These are phyloP conservation scores for Pogona vitticeps DNA, from an alignment of 2,113 vertebrate genomes.

Conservation along the genomic window DNA sequence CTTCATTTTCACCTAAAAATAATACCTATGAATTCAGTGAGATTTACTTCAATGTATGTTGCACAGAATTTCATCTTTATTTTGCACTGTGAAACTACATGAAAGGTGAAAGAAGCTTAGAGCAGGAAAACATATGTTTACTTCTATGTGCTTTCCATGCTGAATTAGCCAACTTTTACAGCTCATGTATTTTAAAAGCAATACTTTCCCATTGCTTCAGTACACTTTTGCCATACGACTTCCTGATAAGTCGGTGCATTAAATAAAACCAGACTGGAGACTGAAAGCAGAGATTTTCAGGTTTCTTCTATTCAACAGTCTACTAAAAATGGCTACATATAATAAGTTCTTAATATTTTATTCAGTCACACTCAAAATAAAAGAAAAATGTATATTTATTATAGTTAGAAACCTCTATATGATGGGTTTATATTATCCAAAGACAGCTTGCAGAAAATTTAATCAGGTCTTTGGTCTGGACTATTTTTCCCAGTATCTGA, in stretches of 20 bases:
- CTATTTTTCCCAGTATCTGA: not conserved
- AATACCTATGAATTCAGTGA: not conserved
- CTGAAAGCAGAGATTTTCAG: rapidly evolving
- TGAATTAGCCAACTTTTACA: not conserved
- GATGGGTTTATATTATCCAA: not conserved
- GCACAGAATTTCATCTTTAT: not conserved
- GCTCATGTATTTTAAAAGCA: not conserved
- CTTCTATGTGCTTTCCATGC: not conserved
- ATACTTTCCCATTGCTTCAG: not conserved
- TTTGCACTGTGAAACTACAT: not conserved
- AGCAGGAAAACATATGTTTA: not conserved
- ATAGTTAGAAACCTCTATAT: not conserved
- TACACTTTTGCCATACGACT: not conserved
- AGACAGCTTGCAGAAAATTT: not conserved
- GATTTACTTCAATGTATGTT: not conserved
- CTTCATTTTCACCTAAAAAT: too few relatives aligned
- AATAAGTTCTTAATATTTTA: conserved; percentile 2
- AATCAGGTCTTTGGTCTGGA: not conserved
- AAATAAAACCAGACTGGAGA: conserved; percentile 5
- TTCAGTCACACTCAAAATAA: not conserved
- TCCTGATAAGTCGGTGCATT: not conserved
- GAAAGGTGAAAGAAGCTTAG: not conserved
- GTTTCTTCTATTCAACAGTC: not conserved
- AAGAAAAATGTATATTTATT: not conserved
- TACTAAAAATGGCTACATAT: conserved; percentile 36